A percentile compares a stretch with the other conserved stretches of the same genome.
Conservation (phyloP, 1,140 invertebrate genomes). For the Penaeus japonicus region DNA sequence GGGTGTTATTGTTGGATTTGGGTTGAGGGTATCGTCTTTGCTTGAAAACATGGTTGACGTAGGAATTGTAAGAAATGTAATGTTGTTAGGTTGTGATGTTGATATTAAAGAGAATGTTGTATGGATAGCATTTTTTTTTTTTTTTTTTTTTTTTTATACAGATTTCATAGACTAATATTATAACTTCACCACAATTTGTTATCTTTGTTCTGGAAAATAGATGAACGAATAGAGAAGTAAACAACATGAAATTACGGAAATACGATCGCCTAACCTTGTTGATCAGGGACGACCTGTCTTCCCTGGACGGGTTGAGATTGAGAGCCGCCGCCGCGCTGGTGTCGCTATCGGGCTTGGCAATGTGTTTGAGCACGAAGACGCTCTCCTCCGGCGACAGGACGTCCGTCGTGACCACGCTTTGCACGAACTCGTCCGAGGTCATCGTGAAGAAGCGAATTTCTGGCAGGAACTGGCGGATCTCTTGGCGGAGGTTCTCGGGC, state of each 20-base stretch:
- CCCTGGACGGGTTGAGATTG: slow-evolving; percentile 34
- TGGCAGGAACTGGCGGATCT: slow-evolving; percentile 33
- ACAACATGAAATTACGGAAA: too few relatives aligned
- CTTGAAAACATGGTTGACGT: background rate
- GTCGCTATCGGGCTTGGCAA: slow-evolving; percentile 16
- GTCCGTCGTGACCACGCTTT: slow-evolving; percentile 52
- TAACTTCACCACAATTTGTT: background rate
- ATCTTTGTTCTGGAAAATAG: background rate
- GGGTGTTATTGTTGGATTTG: too few relatives aligned
- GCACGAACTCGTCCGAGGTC: slow-evolving; percentile 56
- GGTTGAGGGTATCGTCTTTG: background rate
- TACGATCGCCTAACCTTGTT: slow-evolving; percentile 49
- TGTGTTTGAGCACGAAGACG: slow-evolving; percentile 50
- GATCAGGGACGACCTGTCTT: slow-evolving; percentile 21
- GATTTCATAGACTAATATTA: too few relatives aligned
- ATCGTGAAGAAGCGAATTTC: slow-evolving; percentile 53
- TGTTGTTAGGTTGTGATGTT: too few relatives aligned
- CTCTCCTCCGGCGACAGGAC: slow-evolving; percentile 47
- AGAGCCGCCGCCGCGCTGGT: background rate
- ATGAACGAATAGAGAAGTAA: too few relatives aligned
- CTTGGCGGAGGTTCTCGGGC: slow-evolving; percentile 29
- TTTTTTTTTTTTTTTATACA: too few relatives aligned
- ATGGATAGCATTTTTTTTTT: too few relatives aligned
- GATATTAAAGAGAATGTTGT: too few relatives aligned
- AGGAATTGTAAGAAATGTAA: too few relatives aligned